phyloP scores from a whole-genome alignment of 2,797 vertebrate species.

The Champsocephalus esox region DNA sequence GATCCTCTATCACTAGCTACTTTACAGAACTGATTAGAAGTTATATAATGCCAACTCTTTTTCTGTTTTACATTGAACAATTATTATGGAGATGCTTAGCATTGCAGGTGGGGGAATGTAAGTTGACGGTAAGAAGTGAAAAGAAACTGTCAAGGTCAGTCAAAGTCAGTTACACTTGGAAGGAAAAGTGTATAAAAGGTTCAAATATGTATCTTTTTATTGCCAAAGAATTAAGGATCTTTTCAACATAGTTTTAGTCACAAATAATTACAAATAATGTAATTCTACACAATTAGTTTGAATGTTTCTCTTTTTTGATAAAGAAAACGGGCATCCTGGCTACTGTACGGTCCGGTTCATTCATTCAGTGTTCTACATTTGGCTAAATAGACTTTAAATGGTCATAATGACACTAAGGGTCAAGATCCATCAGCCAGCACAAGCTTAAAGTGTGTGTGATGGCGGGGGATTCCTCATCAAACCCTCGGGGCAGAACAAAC shows the following conservation, averaged over 20 bases:
- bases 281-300: not conserved
- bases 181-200: not conserved
- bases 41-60: not conserved
- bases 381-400: not conserved
- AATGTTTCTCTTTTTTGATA: not conserved
- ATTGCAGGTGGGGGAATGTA: not conserved
- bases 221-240: not conserved
- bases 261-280: too few species aligned
- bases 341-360: not conserved
- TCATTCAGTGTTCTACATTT: not conserved
- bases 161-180: too few species aligned
- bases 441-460: not conserved
- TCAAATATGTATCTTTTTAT: not conserved
- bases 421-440: not conserved
- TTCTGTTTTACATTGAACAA: not conserved
- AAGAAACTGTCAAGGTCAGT: too few species aligned
- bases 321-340: not conserved
- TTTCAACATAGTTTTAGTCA: not conserved
- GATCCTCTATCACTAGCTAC: not conserved
- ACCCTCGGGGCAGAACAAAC: not conserved
- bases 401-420: not conserved
- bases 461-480: not conserved
- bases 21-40: not conserved
- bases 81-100: not conserved
- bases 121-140: too few species aligned